Evolutionary conservation across 2,888 invertebrate genomes (phyloP), one percentile per base, ranked within the genome.

Genomic region (Luperina nickerlii): DNA sequence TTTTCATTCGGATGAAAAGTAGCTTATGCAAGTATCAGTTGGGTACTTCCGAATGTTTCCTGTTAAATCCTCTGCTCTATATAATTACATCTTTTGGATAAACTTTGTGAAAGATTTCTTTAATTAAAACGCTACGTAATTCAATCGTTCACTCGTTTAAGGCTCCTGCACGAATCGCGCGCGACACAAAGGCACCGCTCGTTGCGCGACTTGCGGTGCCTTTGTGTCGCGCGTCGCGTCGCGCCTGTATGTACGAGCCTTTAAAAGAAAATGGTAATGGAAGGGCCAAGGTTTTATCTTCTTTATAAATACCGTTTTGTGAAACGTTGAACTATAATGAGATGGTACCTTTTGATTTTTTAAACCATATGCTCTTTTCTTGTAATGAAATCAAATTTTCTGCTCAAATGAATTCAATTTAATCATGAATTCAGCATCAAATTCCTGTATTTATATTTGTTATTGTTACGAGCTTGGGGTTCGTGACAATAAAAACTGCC

Each of bases 61-160:
- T 62, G 20, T 7, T 20, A 74, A 74, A 0, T n/a, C 6, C 8
- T 66, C 45, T 45, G 9, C 45, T 82, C 51, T 54, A 62, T 82
- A 70, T 82, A 70, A 86, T 86, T 66, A 86, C 45, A 70, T 51
- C 45, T 65, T 73, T 69, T 5, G 86, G 65, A 81, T 81, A 74
- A 82, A 65, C 82, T 82, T 65, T 38, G 82, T 62, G 27, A 69
- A 65, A 82, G 74, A 82, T 82, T 82, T 86, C 65, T 82, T 70
- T 69, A 62, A 76, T 69, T 81, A 88, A 73, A 82, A 74, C n/a
- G 45, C 86, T 70, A 20, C 69, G 82, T 86, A 82, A 81, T 72
- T 85, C 69, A 63, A 87, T 70, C 45, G 54, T 24, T 2, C n/a
- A 2, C 72, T 42, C 66, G 70, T 81, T 80, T 67, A n/a, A n/a